Conservation (phyloP, 2,888 invertebrate genomes). For the Cephus sareptanus region DNA sequence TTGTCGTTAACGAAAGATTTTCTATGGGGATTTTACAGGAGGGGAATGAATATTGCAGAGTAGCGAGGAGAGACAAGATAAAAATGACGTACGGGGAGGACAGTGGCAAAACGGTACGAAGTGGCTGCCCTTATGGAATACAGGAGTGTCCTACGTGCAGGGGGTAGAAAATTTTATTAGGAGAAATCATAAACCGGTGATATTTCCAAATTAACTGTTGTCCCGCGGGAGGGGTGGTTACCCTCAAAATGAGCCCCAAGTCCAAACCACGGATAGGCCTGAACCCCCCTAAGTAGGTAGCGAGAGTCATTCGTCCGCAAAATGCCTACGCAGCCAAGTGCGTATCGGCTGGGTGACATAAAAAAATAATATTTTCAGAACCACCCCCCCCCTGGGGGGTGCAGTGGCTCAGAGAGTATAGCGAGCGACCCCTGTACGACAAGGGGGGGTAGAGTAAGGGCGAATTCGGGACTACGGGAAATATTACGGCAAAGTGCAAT, state of each 20-base stretch:
- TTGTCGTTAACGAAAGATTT: background rate
- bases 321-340: slow-evolving; percentile 6
- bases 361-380: slow-evolving; percentile 5
- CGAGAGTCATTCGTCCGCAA: background rate
- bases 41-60: background rate
- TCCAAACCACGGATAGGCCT: background rate
- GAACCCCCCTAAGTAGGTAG: background rate
- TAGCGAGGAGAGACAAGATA: background rate
- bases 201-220: slow-evolving; percentile 1
- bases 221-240: slow-evolving; percentile 1
- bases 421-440: background rate
- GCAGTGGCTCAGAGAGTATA: background rate
- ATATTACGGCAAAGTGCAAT: background rate
- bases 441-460: too few relatives aligned
- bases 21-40: background rate
- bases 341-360: slow-evolving; percentile 2
- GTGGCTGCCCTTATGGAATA: background rate
- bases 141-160: background rate
- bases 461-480: background rate
- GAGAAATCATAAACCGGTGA: slow-evolving; percentile 1
- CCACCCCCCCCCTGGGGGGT: background rate
- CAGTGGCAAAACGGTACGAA: background rate
- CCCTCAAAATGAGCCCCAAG: background rate
- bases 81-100: background rate
- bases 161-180: slow-evolving; percentile 2